Percentiles rank a stretch among this genome's conserved stretches.
Evolutionary conservation across 2,113 vertebrate genomes (phyloP).

Genomic region (Copsychus sechellarum): DNA sequence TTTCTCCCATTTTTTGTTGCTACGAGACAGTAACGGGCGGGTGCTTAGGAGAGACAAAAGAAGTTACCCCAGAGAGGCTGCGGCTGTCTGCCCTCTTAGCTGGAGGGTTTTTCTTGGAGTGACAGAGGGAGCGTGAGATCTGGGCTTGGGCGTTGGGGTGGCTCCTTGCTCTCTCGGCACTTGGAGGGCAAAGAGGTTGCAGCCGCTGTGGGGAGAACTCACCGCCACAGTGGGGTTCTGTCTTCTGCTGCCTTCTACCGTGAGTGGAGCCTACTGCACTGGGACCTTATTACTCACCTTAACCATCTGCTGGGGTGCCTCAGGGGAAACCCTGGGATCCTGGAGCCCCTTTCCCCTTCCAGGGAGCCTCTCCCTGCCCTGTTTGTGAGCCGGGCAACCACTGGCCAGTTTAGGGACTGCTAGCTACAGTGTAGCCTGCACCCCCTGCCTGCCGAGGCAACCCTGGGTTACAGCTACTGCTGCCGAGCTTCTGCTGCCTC

Average conservation of each 20-base stretch:
- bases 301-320: background rate
- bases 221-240: too few species aligned
- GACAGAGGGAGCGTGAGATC: background rate
- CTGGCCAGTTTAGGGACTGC: background rate
- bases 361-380: background rate
- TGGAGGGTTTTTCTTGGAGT: background rate
- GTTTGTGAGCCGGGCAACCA: accelerated
- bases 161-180: background rate
- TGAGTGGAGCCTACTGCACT: background rate
- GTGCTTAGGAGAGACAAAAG: background rate
- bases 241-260: background rate
- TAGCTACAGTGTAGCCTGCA: background rate
- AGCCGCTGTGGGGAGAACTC: background rate
- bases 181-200: background rate
- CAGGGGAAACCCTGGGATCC: background rate
- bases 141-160: background rate
- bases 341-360: background rate
- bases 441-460: background rate
- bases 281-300: background rate
- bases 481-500: background rate
- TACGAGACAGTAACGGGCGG: accelerated
- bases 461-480: background rate
- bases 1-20: background rate
- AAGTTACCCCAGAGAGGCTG: background rate
- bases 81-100: too few species aligned